Evolutionary conservation across 2,888 invertebrate genomes (phyloP), one percentile per base, ranked within the genome.

Genomic region (Apantesis nais): DNA sequence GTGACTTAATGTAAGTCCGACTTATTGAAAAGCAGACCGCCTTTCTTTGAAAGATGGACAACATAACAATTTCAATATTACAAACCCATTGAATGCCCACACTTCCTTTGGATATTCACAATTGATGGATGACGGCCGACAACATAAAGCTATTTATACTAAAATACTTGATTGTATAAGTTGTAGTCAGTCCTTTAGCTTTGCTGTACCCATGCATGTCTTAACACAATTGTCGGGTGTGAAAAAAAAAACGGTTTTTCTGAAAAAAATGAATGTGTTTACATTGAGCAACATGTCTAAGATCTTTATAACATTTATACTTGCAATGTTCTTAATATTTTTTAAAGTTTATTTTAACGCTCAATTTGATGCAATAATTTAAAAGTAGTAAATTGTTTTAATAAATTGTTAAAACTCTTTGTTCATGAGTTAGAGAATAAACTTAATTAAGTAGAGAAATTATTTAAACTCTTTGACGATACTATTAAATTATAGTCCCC

Each of bases 231-330:
- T 88, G 89, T 89, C 88, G 85, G 84, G 78, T 85, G 80, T 83
- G 85, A 85, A 89, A 90, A 90, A 88, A 88, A 86, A 87, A 89
- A 88, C 84, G 88, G 89, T 90, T 88, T 89, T 89, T 87, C 86
- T n/a, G n/a, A n/a, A n/a, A n/a, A n/a, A n/a, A n/a, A n/a, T n/a
- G n/a, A n/a, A 87, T 86, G 86, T 92, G 90, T 93, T 92, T 92
- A 90, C 89, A 90, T 89, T 86, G 85, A 89, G 90, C 88, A 90
- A 89, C 88, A 86, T 89, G 89, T 89, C 88, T 91, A 91, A 91
- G 90, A 89, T 83, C 84, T 83, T 83, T 86, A 80, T 70, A 77
- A 78, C 80, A 73, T 68, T 14, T 5, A 29, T 64, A 29, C 69
- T 67, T 60, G 9, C 31, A 80, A 74, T n/a, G 48, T 25, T 83